Evolutionary conservation across 2,797 vertebrate species (phyloP), one percentile per base, ranked within the genome.

Genomic region (Clarias platycephalus): DNA sequence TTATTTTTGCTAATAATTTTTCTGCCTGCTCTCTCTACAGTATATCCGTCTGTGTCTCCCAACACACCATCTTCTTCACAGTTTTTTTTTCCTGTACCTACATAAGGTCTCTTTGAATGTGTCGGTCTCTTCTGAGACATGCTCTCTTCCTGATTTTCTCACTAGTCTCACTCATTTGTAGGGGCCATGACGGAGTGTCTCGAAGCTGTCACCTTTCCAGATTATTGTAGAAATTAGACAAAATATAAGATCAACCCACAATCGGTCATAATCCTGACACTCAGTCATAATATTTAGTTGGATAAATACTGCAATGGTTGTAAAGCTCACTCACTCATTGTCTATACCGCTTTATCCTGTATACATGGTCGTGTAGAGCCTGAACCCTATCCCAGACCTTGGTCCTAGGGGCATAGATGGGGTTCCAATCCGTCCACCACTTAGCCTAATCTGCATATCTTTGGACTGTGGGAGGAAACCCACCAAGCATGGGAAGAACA

Each of bases 11-110:
- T 0, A 13, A 7, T 0, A 2, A 7, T 74, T 53, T 31, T 89
- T 86, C 82, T 28, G 24, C 31, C 4, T 66, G 75, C 78, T 83
- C 79, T 74, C 81, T 89, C 80, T 55, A n/a, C n/a, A n/a, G n/a
- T n/a, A 31, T 85, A 86, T 28, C 86, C 83, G 81, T 80, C 81
- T 67, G 49, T 78, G 79, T 67, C 63, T 28, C 62, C 18, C 40
- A 74, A 37, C 83, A 71, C 81, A 70, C 53, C 49, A 80, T 81
- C 82, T 82, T 58, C 53, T 49, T 68, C 13, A 40, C 28, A 63
- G 64, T 78, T 34, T 3, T 53, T 68, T 40, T 37, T 67, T 49
- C 77, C 2, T 0, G 4, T 63, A 44, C 28, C 78, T 64, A 22
- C 37, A 64, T 28, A 16, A 31, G 7, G 16, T 67, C 18, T 66